A percentile compares a stretch with the other conserved stretches of the same genome.
Evolutionary conservation across 2,888 invertebrate species (phyloP).

Genomic region (Pachycephus smyrnensis): DNA sequence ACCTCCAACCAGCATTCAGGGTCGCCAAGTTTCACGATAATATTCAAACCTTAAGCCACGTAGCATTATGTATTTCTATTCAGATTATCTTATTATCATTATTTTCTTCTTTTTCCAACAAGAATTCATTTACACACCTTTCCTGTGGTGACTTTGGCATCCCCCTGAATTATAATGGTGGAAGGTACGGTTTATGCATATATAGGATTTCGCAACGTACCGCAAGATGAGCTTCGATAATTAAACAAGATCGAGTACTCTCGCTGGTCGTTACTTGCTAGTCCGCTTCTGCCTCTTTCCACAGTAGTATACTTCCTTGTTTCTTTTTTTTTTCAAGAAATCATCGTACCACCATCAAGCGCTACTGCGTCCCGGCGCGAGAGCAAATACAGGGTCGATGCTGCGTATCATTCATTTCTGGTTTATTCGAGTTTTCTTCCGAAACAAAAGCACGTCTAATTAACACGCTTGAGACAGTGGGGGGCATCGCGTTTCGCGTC

Average conservation of each 20-base stretch:
- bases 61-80: not conserved
- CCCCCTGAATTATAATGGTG: not conserved
- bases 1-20: not conserved
- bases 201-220: not conserved
- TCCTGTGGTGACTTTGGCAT: not conserved
- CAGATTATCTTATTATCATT: not conserved
- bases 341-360: not conserved
- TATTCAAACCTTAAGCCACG: not conserved
- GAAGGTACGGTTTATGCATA: not conserved
- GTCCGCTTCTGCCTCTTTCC: not conserved
- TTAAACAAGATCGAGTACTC: not conserved
- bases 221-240: not conserved
- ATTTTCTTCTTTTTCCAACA: not conserved
- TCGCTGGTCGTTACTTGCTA: not conserved
- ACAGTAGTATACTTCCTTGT: not conserved
- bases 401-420: slow-evolving; percentile 53
- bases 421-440: slow-evolving; percentile 51
- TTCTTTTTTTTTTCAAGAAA: not conserved
- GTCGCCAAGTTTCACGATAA: not conserved
- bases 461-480: slow-evolving; percentile 60
- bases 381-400: not conserved
- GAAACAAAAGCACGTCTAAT: slow-evolving; percentile 63
- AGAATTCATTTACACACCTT: not conserved
- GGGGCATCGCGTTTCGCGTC: slow-evolving; percentile 42
- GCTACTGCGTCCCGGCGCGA: not conserved